Evolutionary conservation across 2,888 invertebrate genomes (phyloP).

Genomic region (Drosophila kanekoi): DNA sequence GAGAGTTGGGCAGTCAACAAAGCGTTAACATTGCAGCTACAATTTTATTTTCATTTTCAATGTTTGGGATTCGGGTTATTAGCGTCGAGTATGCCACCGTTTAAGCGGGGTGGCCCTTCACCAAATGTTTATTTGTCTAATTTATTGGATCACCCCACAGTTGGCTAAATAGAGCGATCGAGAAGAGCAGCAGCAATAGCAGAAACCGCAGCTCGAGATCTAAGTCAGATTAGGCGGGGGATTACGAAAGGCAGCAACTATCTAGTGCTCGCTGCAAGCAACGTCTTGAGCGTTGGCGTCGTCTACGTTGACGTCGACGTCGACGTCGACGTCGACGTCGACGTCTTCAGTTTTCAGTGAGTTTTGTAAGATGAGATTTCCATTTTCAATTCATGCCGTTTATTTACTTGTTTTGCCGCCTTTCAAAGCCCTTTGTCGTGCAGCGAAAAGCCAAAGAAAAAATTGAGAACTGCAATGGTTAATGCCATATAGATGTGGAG

Average conservation of each 20-base stretch:
- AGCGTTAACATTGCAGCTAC: slow-evolving; percentile 76
- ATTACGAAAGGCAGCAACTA: slow-evolving; percentile 62
- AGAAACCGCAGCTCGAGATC: slow-evolving; percentile 43
- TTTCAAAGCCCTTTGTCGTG: slow-evolving; percentile 75
- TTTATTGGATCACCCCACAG: slow-evolving; percentile 71
- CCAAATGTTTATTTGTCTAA: slow-evolving; percentile 76
- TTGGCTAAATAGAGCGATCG: slow-evolving; percentile 78
- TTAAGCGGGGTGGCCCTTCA: slow-evolving; percentile 70
- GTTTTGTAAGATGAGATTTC: slow-evolving; percentile 75
- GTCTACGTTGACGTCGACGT: slow-evolving; percentile 24
- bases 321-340: slow-evolving; percentile 31
- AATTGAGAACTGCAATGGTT: slow-evolving; percentile 55
- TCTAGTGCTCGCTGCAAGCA: slow-evolving; percentile 30
- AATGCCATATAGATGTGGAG: slow-evolving; percentile 9
- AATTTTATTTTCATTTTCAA: slow-evolving; percentile 67
- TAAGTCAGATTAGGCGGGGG: slow-evolving; percentile 60
- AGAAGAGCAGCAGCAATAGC: slow-evolving; percentile 35
- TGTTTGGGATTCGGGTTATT: slow-evolving; percentile 62
- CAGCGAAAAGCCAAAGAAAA: slow-evolving; percentile 27
- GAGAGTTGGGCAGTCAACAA: slow-evolving; percentile 49
- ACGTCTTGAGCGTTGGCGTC: slow-evolving; percentile 45
- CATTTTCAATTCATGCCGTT: slow-evolving; percentile 73
- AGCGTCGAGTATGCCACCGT: slow-evolving; percentile 70
- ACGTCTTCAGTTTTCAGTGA: slow-evolving; percentile 54
- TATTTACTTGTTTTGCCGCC: slow-evolving; percentile 63